Conservation (phyloP, 2,888 invertebrate genomes). For the Schrankia costaestrigalis region DNA sequence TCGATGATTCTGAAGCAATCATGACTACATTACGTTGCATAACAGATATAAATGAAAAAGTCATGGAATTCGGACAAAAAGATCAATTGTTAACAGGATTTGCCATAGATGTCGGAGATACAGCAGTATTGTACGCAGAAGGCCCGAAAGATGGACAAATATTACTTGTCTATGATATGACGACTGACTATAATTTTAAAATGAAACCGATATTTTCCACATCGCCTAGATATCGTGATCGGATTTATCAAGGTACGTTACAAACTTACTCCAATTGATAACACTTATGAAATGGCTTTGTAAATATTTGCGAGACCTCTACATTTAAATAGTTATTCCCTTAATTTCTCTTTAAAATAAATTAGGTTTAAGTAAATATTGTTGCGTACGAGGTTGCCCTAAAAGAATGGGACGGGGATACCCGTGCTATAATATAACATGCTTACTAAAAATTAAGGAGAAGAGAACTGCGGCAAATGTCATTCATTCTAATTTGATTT, state of each 20-base stretch:
- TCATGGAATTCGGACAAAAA: too few relatives aligned
- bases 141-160: conserved; percentile 59
- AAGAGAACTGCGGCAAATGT: too few relatives aligned
- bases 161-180: conserved; percentile 55
- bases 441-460: too few relatives aligned
- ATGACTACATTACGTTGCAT: conserved; percentile 43
- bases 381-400: too few relatives aligned
- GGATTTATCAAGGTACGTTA: conserved; percentile 58
- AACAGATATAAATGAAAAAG: conserved; percentile 46
- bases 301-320: neutral
- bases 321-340: neutral
- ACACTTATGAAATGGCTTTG: neutral
- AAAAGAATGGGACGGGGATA: too few relatives aligned
- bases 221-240: conserved; percentile 45
- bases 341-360: too few relatives aligned
- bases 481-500: too few relatives aligned
- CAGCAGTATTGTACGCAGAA: conserved; percentile 55
- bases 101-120: conserved; percentile 55
- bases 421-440: too few relatives aligned
- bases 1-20: conserved; percentile 35
- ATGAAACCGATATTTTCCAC: conserved; percentile 55
- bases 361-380: too few relatives aligned
- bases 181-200: conserved; percentile 48
- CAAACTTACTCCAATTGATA: neutral
- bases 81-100: too few relatives aligned